Evolutionary conservation across 2,797 vertebrate genomes (phyloP).

Genomic region (Octomys mimax): DNA sequence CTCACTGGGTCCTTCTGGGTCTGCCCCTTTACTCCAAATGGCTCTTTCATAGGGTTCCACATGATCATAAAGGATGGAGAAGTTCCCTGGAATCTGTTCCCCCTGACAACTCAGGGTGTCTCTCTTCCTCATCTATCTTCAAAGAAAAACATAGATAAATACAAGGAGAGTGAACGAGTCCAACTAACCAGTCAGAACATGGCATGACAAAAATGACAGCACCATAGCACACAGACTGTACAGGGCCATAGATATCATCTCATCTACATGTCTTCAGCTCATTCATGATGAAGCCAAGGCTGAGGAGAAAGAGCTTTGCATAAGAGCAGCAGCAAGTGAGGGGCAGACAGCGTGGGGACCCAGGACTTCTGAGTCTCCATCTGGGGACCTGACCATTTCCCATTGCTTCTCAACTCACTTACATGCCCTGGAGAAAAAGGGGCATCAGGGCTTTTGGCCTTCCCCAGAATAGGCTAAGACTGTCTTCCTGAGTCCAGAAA

Average conservation of each 20-base stretch:
- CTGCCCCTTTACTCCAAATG: not conserved
- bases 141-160: not conserved
- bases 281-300: not conserved
- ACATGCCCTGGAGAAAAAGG: not conserved
- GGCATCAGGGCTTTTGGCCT: not conserved
- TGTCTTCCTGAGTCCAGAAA: conserved; percentile 6
- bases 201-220: not conserved
- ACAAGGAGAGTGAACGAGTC: not conserved
- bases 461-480: not conserved
- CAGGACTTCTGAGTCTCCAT: not conserved
- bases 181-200: not conserved
- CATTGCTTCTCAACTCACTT: not conserved
- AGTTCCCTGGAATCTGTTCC: not conserved
- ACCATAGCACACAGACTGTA: fast-evolving
- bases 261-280: not conserved
- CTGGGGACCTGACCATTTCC: not conserved
- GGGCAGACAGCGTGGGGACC: not conserved
- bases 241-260: not conserved
- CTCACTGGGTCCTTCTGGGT: not conserved
- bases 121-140: not conserved
- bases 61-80: not conserved
- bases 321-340: not conserved
- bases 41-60: not conserved
- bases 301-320: not conserved
- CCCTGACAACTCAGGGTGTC: not conserved